These are phyloP conservation scores for Oikopleura albicans DNA, from an alignment of 23 tunicate genomes.

Conservation along the genomic window DNA sequence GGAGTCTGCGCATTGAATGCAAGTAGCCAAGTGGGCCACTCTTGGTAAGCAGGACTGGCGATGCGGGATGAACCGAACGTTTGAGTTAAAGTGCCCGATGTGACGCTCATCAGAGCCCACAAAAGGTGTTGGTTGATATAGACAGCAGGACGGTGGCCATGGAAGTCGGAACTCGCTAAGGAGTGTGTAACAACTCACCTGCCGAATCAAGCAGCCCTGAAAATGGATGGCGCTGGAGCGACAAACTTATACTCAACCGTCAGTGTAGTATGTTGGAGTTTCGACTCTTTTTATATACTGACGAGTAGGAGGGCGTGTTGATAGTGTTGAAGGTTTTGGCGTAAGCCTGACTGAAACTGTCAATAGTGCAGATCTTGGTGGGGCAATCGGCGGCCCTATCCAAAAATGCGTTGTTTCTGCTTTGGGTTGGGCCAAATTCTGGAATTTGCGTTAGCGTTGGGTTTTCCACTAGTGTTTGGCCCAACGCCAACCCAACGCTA, in stretches of 20 bases:
- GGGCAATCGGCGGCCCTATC: not conserved
- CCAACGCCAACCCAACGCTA: too few species aligned
- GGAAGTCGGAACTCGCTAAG: constrained; percentile 57
- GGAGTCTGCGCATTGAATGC: constrained; percentile 21
- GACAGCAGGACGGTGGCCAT: constrained; percentile 68
- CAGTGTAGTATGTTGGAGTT: constrained; percentile 3
- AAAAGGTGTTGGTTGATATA: constrained; percentile 39
- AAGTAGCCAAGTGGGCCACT: constrained; percentile 39
- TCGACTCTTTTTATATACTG: constrained; percentile 13
- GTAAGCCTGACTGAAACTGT: not conserved
- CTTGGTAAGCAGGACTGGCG: constrained; percentile 66
- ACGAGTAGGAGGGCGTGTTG: constrained; percentile 38
- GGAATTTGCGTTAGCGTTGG: too few species aligned
- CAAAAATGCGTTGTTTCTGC: too few species aligned
- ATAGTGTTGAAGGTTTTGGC: not conserved
- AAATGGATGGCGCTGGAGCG: constrained; percentile 52
- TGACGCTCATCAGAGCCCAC: constrained; percentile 47
- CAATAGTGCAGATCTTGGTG: constrained; percentile 5
- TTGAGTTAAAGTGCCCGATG: constrained; percentile 31
- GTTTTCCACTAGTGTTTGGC: too few species aligned
- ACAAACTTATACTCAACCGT: constrained; percentile 30
- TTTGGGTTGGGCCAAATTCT: too few species aligned
- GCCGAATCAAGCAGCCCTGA: constrained; percentile 52
- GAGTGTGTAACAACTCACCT: constrained; percentile 48
- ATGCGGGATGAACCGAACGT: constrained; percentile 38